Base-by-base conservation (phyloP, 2,888 invertebrate species). In the Brachyptera risi region DNA sequence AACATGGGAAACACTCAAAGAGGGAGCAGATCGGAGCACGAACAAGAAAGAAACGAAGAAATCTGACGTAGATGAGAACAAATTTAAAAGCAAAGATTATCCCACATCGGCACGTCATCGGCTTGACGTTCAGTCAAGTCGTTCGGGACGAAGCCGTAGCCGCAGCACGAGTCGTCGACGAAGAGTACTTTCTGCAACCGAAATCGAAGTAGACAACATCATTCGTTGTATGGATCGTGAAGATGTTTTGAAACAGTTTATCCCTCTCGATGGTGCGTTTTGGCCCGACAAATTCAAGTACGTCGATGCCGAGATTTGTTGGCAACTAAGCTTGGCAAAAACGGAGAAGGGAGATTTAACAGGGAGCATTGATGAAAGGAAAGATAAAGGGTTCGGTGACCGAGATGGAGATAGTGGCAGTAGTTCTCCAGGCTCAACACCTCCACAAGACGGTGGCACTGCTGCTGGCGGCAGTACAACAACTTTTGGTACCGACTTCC, bases 291-390 rank as follows among this genome's bases (percentile, higher is more conserved):
- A 65, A 50, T 65, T 63, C 63, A 59, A 57, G 24, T 66, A 63
- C 59, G 56, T 64, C 19, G 66, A 67, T 49, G 65, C 66, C 26
- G 88, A 88, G 76, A 80, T 81, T 67, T 75, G 79, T 66, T 82
- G 82, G 71, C 83, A 83, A 70, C 75, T 81, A 42, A 72, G 71
- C 61, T 71, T 84, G 68, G 83, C 83, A 61, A 76, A 74, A 63
- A 11, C 13, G 19, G 31, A 51, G 31, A 3, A n/a, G n/a, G 54
- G 4, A 11, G 54, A 21, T 19, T n/a, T n/a, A n/a, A n/a, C n/a
- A n/a, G 50, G 24, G n/a, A 26, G 27, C 17, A n/a, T n/a, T n/a
- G 19, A 17, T 3, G 4, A 81, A 66, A 80, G 82, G 69, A 79
- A 80, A 68, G 81, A 83, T 68, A 81, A 80, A 42, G 60, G 59